Conservation (phyloP, 2,113 vertebrate genomes). For the Ornithorhynchus anatinus region DNA sequence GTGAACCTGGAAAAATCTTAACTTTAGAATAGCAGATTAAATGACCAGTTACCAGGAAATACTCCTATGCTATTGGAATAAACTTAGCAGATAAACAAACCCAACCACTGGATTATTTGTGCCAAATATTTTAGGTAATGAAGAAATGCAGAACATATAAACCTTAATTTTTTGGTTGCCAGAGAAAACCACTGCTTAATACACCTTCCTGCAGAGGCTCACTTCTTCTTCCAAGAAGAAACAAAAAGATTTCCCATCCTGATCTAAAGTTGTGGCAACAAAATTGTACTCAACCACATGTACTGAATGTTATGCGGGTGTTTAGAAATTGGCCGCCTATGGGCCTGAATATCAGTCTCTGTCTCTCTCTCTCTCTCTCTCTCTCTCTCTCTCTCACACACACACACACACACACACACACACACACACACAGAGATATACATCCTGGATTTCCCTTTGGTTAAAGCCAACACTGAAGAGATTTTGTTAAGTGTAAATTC, state of each 20-base stretch:
- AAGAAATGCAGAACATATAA: not conserved
- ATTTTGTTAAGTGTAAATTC: not conserved
- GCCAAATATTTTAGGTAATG: too few species aligned
- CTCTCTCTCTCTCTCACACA: too few species aligned
- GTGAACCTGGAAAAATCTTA: not conserved
- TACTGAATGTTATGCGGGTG: not conserved
- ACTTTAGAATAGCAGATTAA: not conserved
- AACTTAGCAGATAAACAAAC: not conserved
- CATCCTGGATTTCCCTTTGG: not conserved
- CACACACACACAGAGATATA: not conserved
- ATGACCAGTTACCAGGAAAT: too few species aligned
- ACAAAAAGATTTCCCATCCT: conserved; percentile 19
- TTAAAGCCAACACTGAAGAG: not conserved
- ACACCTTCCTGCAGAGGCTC: not conserved
- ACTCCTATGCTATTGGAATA: too few species aligned
- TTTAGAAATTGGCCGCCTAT: not conserved
- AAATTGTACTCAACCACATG: not conserved
- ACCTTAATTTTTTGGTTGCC: not conserved
- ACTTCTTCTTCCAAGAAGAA: conserved; percentile 31
- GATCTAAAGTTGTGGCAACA: conserved; percentile 1
- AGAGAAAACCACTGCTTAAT: not conserved
- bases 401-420: too few species aligned
- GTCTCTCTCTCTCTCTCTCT: too few species aligned
- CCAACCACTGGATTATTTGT: not conserved
- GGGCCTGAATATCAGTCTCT: too few species aligned